phyloP scores from a whole-genome alignment of 2,888 invertebrate genomes.

The Caradrina kadenii region DNA sequence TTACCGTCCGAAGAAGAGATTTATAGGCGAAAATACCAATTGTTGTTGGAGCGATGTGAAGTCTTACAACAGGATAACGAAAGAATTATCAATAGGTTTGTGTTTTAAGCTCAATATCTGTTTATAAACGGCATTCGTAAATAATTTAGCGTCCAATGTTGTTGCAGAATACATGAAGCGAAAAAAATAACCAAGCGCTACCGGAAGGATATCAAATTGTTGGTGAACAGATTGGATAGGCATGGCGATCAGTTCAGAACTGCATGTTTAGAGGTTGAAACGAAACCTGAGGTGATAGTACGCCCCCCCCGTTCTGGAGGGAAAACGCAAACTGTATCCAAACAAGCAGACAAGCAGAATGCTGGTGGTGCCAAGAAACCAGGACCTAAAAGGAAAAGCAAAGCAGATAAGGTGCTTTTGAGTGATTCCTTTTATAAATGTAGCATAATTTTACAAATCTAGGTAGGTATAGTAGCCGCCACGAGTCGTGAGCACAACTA shows the following conservation, averaged over 20 bases:
- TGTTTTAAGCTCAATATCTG: slow-evolving; percentile 66
- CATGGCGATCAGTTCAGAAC: slow-evolving; percentile 93
- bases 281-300: slow-evolving; percentile 78
- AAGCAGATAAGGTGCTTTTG: slow-evolving; percentile 89
- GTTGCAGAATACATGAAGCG: slow-evolving; percentile 92
- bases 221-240: slow-evolving; percentile 92
- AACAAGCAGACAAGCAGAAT: slow-evolving; percentile 81
- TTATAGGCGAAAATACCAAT: slow-evolving; percentile 94
- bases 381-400: slow-evolving; percentile 90
- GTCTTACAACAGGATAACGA: slow-evolving; percentile 94
- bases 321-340: slow-evolving; percentile 74
- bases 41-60: slow-evolving; percentile 93
- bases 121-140: slow-evolving; percentile 55
- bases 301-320: slow-evolving; percentile 71
- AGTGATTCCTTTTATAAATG: slow-evolving; percentile 4
- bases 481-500: no score
- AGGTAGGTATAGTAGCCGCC: no score
- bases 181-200: slow-evolving; percentile 92
- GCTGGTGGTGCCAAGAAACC: slow-evolving; percentile 80
- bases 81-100: slow-evolving; percentile 92
- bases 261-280: slow-evolving; percentile 90
- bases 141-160: slow-evolving; percentile 61
- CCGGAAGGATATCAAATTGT: slow-evolving; percentile 92
- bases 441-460: neutral
- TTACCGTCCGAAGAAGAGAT: slow-evolving; percentile 92